A percentile compares a stretch with the other conserved stretches of the same genome.
Evolutionary conservation across 2,888 invertebrate species (phyloP).

Genomic region (Sepiola atlantica): DNA sequence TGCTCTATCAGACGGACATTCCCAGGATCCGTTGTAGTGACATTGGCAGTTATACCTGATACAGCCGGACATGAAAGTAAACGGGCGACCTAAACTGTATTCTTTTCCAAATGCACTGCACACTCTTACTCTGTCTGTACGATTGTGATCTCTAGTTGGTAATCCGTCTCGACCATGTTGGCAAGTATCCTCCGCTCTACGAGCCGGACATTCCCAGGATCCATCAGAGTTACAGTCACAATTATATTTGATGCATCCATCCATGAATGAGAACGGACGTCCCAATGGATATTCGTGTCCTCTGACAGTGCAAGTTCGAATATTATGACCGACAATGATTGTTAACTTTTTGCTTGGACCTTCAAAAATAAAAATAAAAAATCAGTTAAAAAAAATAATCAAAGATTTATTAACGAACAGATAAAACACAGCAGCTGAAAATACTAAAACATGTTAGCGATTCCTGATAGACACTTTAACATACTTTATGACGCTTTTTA

Average conservation of each 20-base stretch:
- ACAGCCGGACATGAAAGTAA: conserved; percentile 58
- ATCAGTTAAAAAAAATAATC: too few relatives aligned
- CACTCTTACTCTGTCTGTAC: too few relatives aligned
- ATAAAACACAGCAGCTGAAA: too few relatives aligned
- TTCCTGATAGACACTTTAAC: too few relatives aligned
- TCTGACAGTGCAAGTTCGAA: not conserved
- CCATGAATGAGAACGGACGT: conserved; percentile 51
- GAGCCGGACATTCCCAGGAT: conserved; percentile 49
- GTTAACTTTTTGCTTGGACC: not conserved
- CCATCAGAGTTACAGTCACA: conserved; percentile 59
- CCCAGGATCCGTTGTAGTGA: conserved; percentile 57
- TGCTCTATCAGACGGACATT: conserved; percentile 42
- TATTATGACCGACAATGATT: not conserved
- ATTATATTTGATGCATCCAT: conserved; percentile 56
- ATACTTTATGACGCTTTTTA: too few relatives aligned
- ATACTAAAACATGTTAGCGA: too few relatives aligned
- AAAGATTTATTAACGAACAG: too few relatives aligned
- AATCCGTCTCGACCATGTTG: not conserved
- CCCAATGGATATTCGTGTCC: not conserved
- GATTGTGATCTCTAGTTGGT: not conserved
- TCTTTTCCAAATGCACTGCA: not conserved
- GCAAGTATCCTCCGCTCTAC: conserved; percentile 45
- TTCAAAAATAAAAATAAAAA: not conserved
- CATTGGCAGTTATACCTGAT: conserved; percentile 61
- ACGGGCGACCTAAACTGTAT: conserved; percentile 49